Conservation (phyloP, 2,113 vertebrate species). For the Cyanoderma ruficeps region DNA sequence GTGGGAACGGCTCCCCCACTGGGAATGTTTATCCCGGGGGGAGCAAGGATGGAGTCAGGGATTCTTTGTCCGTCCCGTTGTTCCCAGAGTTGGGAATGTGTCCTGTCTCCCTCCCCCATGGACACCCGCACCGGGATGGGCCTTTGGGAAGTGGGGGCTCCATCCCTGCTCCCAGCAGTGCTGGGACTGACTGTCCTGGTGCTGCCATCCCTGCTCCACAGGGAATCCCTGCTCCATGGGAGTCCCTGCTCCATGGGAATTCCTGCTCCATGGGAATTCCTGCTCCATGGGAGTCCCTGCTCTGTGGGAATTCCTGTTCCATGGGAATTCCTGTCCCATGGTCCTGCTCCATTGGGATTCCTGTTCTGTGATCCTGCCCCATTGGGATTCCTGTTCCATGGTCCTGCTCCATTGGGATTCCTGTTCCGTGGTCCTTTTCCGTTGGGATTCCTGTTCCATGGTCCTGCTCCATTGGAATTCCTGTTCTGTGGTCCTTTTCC, state of each 20-base stretch:
- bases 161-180: background rate
- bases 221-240: background rate
- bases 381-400: background rate
- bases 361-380: background rate
- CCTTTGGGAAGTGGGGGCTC: background rate
- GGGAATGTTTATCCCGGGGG: background rate
- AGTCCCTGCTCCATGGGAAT: too few relatives aligned
- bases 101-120: fast-evolving
- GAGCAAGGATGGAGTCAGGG: background rate
- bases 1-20: fast-evolving
- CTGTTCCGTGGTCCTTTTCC: too few relatives aligned
- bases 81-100: background rate
- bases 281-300: background rate
- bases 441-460: too few relatives aligned
- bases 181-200: background rate
- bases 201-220: background rate
- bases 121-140: background rate
- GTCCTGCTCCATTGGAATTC: too few relatives aligned
- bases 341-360: background rate
- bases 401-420: background rate
- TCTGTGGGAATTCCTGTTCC: background rate
- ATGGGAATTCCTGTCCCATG: background rate
- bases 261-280: too few relatives aligned
- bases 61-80: background rate
- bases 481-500: too few relatives aligned